Conservation (phyloP, 2,797 vertebrate genomes). For the Eidolon dupreanum region DNA sequence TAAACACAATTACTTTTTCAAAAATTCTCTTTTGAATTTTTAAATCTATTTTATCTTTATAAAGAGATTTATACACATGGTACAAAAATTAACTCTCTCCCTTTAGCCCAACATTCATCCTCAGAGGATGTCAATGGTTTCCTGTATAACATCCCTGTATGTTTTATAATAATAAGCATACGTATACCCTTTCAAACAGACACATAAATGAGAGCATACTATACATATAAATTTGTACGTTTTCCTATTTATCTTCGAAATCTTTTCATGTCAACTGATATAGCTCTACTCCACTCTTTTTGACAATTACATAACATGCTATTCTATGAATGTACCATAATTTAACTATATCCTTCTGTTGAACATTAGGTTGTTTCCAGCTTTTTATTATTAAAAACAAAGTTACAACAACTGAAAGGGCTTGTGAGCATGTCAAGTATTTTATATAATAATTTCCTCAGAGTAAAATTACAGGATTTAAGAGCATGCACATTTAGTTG, state of each 20-base stretch:
- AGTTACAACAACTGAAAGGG: neutral
- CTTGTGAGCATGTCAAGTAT: neutral
- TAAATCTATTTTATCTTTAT: neutral
- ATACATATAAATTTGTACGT: neutral
- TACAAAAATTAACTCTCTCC: neutral
- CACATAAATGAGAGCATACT: neutral
- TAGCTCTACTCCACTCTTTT: neutral
- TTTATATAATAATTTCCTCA: neutral
- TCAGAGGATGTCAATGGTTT: neutral
- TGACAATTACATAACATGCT: neutral
- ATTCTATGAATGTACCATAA: neutral
- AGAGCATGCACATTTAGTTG: neutral
- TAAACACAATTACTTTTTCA: neutral
- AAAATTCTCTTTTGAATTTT: neutral
- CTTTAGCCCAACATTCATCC: neutral
- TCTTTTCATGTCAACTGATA: neutral
- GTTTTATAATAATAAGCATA: neutral
- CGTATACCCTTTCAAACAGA: neutral
- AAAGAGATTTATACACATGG: neutral
- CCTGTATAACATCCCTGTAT: neutral
- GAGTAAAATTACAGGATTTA: neutral
- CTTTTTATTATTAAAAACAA: conserved; percentile 27
- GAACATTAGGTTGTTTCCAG: neutral
- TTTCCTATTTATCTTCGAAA: neutral
- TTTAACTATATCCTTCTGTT: neutral